Conservation (phyloP, 2,888 invertebrate genomes). For the Acanthacorydalis orientalis region DNA sequence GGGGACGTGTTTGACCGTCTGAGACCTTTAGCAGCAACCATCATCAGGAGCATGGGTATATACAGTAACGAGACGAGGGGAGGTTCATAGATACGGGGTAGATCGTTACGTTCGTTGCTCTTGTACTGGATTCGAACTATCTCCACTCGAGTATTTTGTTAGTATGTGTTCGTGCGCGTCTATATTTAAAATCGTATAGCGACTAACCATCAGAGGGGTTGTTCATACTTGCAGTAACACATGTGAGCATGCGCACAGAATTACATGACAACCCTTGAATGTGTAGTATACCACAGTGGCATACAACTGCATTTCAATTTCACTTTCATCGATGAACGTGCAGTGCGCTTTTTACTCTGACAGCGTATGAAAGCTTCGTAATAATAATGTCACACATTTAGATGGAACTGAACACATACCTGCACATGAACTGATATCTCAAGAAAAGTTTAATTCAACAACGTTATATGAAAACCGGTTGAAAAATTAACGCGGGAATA, state of each 20-base stretch:
- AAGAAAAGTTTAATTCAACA: not conserved
- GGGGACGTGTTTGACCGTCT: conserved; percentile 3
- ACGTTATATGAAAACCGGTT: too few species aligned
- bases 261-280: conserved; percentile 2
- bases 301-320: conserved; percentile 24
- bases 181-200: conserved; percentile 3
- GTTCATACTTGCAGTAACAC: not conserved
- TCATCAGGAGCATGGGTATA: too few species aligned
- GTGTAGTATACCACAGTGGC: not conserved
- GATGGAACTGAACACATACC: not conserved
- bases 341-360: too few species aligned
- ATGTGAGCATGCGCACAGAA: conserved; percentile 3
- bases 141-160: not conserved
- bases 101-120: not conserved
- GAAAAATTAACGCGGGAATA: too few species aligned
- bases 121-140: too few species aligned
- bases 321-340: conserved; percentile 22
- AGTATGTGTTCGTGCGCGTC: not conserved
- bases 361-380: not conserved
- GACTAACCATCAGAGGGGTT: not conserved
- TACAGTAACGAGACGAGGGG: conserved; percentile 1
- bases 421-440: not conserved
- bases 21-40: conserved; percentile 1
- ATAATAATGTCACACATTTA: not conserved
- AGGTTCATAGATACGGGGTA: not conserved